Evolutionary conservation across 1,140 invertebrate species (phyloP), one percentile per base, ranked within the genome.

Genomic region (Calephelis virginiensis): DNA sequence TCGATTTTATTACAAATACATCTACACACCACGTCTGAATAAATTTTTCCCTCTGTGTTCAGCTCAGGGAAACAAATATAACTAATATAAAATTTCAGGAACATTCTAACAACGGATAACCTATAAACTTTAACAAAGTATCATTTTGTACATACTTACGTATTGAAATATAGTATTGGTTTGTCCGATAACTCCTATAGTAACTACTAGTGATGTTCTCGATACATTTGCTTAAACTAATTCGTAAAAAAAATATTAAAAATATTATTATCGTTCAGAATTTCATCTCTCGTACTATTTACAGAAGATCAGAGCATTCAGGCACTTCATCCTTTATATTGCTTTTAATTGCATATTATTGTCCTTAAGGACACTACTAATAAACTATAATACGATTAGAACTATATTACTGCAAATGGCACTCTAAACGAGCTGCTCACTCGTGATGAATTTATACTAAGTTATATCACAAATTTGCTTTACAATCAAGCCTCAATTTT

Each of bases 391-490:
- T 81, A 84, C 73, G 64, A 80, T 64, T 64, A 64, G 38, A 64
- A 56, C 56, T 56, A 56, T 75, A 77, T 81, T 79, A 76, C 76
- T 83, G 80, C 80, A 83, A 87, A 90, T 89, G 85, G 86, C 88
- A 89, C 85, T 86, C 80, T 69, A 77, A 72, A 85, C 79, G 86
- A 89, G 86, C 63, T 69, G 62, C 68, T 66, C 70, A 75, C 84
- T 88, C 84, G 81, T 80, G 64, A 82, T 81, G 75, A 66, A 63
- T 89, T 83, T 90, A 89, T 61, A 79, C 85, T 90, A 90, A 70
- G 80, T 80, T 82, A 86, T 91, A 91, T 91, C 89, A 91, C 89
- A 91, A 88, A 81, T 83, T 83, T 76, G 82, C 82, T 86, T 80
- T 80, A 77, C 80, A 78, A 76, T 78, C 68, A 84, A 86, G 83